Percentiles rank a stretch among this genome's conserved stretches.
Evolutionary conservation across 2,797 vertebrate genomes (phyloP).

Genomic region (Eleutherodactylus coqui): DNA sequence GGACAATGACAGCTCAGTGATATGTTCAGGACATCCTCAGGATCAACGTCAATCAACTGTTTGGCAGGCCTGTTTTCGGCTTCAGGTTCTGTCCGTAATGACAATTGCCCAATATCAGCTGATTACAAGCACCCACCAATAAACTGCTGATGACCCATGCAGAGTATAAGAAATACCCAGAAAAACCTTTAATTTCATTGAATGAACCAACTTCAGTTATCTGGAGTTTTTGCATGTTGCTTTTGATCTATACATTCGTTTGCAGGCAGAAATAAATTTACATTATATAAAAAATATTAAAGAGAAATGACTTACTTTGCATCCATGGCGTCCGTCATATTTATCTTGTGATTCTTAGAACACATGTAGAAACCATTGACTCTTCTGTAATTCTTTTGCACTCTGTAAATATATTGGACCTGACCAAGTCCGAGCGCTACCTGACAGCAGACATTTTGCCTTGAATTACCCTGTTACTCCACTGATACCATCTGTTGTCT

Average conservation of each 20-base stretch:
- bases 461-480: neutral
- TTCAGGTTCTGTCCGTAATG: no score
- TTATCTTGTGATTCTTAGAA: neutral
- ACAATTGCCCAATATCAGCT: no score
- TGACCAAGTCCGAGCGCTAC: neutral
- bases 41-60: no score
- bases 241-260: neutral
- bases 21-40: no score
- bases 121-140: no score
- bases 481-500: neutral
- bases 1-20: no score
- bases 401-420: neutral
- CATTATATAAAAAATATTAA: neutral
- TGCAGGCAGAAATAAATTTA: neutral
- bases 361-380: neutral
- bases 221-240: no score
- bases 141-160: no score
- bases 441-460: slow-evolving; percentile 29
- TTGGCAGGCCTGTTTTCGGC: no score
- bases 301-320: slow-evolving; percentile 31
- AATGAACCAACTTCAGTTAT: neutral
- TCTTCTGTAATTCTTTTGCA: neutral
- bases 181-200: no score
- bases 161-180: no score
- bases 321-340: slow-evolving; percentile 34